Conservation (phyloP, 2,888 invertebrate species). For the Drosophila quinaria region DNA sequence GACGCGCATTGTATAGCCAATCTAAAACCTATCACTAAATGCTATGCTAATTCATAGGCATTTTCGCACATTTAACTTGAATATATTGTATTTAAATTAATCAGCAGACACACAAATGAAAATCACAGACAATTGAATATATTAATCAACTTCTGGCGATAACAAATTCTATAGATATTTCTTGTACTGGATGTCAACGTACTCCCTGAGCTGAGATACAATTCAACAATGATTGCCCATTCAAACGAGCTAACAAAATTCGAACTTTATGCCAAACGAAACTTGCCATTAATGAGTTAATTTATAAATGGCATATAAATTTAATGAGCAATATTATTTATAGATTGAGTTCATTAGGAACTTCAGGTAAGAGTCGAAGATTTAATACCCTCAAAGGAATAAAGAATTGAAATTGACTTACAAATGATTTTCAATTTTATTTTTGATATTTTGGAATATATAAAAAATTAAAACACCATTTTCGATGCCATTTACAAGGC, state of each 20-base stretch:
- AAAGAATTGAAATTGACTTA: background rate
- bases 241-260: background rate
- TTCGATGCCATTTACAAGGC: background rate
- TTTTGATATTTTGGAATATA: too few relatives aligned
- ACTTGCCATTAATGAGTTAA: constrained; percentile 8
- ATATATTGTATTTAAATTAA: constrained; percentile 50
- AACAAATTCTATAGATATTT: constrained; percentile 25
- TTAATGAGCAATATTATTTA: background rate
- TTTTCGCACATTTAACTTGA: constrained; percentile 39
- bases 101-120: constrained; percentile 17
- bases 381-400: background rate
- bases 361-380: background rate
- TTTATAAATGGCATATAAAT: constrained; percentile 2
- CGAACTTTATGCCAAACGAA: constrained; percentile 8
- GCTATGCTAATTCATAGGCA: constrained; percentile 27
- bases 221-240: constrained; percentile 14
- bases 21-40: constrained; percentile 18
- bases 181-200: constrained; percentile 26
- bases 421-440: too few relatives aligned
- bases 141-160: constrained; percentile 54
- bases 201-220: constrained; percentile 14
- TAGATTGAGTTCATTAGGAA: background rate
- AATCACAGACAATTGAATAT: constrained; percentile 32
- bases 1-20: constrained; percentile 16
- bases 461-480: too few relatives aligned